Percentiles rank a stretch among this genome's conserved stretches.
phyloP scores from a whole-genome alignment of 2,113 vertebrate species.

The Bujurquina vittata region DNA sequence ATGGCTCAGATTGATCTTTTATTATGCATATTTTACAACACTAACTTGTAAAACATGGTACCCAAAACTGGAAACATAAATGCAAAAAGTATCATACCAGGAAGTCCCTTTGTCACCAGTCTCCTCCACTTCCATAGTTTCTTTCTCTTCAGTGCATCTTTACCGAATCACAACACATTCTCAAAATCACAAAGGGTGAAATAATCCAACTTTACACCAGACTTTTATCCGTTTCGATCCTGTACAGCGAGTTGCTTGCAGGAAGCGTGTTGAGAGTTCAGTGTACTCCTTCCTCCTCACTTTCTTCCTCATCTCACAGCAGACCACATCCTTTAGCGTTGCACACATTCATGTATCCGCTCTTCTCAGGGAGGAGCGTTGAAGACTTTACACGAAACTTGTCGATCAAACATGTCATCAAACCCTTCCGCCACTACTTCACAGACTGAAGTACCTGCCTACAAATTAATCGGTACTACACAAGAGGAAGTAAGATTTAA shows the following conservation, averaged over 20 bases:
- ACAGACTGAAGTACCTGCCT: rapidly evolving
- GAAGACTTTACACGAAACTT: not conserved
- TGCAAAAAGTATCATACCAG: conserved; percentile 64
- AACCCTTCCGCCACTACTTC: not conserved
- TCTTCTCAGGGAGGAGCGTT: conserved; percentile 25
- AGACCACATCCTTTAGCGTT: conserved; percentile 81
- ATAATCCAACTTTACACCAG: conserved; percentile 8
- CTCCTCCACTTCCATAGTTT: conserved; percentile 78
- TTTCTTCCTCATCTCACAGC: conserved; percentile 73
- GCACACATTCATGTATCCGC: conserved; percentile 55
- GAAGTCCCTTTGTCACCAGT: conserved; percentile 65
- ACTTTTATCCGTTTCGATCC: not conserved
- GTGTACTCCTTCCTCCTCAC: conserved; percentile 60
- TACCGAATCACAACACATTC: not conserved
- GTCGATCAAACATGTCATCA: not conserved
- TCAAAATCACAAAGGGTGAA: not conserved
- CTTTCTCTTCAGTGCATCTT: conserved; percentile 65
- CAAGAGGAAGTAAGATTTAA: conserved; percentile 1
- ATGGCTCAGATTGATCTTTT: too few species aligned
- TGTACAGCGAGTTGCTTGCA: conserved; percentile 21
- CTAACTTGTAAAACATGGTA: not conserved
- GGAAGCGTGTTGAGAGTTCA: conserved; percentile 35
- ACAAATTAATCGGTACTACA: not conserved
- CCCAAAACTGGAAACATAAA: not conserved
- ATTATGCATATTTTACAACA: not conserved